Base-by-base conservation (phyloP, 2,113 vertebrate genomes). In the Anhinga anhinga region DNA sequence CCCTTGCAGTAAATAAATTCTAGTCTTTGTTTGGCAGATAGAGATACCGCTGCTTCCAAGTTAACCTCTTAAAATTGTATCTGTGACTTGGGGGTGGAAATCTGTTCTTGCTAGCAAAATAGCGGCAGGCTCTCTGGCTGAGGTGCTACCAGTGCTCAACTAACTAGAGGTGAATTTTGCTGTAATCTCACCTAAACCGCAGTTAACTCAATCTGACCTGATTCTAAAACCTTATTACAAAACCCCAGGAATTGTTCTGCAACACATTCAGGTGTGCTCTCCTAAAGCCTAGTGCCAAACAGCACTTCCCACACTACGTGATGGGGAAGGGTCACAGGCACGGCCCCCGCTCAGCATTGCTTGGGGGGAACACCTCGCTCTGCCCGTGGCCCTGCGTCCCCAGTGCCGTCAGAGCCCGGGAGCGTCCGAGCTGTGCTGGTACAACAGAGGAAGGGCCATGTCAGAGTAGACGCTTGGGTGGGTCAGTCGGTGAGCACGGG, bases 241-340 rank as follows among this genome's bases (percentile, higher is more conserved):
- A 81, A 56, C 47, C 40, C 30, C 42, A 71, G 61, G 16, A 59
- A 34, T 13, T 47, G 18, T 74, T 86, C 74, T 86, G 56, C 26
- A 50, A 1, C 7, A 32, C 22, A 27, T 63, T 86, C 38, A 55
- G 82, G 17, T 5, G 25, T 7, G 15, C 42, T 58, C 34, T 19
- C 27, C 14, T 26, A 82, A 67, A 83, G 47, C 17, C 58, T 20
- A 18, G 30, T 3, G 0, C 77, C 80, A 38, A n/a, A 3, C 34
- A 13, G 17, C 6, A 32, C 18, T 38, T 65, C 11, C 56, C 38
- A 36, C 29, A 17, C 11, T 10, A 0, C 2, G 0, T 3, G 5
- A 18, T 13, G 26, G 45, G 19, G 8, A n/a, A 29, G 11, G 22
- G 23, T 29, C 29, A 34, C 44, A 18, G 13, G 0, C 6, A 4